Base-by-base conservation (phyloP, 2,113 vertebrate species). In the Meleagris gallopavo region DNA sequence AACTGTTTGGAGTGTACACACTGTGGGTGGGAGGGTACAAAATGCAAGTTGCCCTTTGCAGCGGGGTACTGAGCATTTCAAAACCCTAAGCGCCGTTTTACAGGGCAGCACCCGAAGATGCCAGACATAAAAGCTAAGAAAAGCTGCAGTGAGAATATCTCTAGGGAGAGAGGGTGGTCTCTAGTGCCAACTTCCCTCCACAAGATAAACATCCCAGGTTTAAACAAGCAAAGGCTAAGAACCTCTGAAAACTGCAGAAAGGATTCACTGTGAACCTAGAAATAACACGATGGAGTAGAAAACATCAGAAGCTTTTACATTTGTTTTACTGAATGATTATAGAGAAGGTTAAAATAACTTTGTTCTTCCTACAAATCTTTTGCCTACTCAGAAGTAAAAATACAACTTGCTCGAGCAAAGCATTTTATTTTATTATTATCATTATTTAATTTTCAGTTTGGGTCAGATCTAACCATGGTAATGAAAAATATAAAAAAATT, bases 211-310 rank as follows among this genome's bases (percentile, higher is more conserved):
- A 19, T 7, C 7, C 10, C 1, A 1, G 3, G 9, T 58, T 67
- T 67, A 54, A 36, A 25, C 9, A 64, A 5, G n/a, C 30, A 64
- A 86, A 82, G 13, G 7, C 29, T 52, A 65, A 7, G 30, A 85
- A 64, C 4, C 13, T 52, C 32, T 30, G 34, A 3, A 11, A 67
- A 64, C 12, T 0, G 0, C 66, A 50, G 34, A 10, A 38, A 65
- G n/a, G 1, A 57, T 48, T 48, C 32, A 5, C 50, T 48, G 48
- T 0, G 0, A 65, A 83, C 12, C 41, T 10, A 19, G 17, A 46
- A 60, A 5, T 41, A 41, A 70, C 0, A 0, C 13, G 15, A 18
- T 21, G 2, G 2, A 80, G 27, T 1, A 62, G 20, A 83, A 41
- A 15, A 46, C 19, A 21, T 24, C 3, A 29, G 4, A 94, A 61